Evolutionary conservation across 2,888 invertebrate genomes (phyloP), one percentile per base, ranked within the genome.

Genomic region (Psylliodes chrysocephalus): DNA sequence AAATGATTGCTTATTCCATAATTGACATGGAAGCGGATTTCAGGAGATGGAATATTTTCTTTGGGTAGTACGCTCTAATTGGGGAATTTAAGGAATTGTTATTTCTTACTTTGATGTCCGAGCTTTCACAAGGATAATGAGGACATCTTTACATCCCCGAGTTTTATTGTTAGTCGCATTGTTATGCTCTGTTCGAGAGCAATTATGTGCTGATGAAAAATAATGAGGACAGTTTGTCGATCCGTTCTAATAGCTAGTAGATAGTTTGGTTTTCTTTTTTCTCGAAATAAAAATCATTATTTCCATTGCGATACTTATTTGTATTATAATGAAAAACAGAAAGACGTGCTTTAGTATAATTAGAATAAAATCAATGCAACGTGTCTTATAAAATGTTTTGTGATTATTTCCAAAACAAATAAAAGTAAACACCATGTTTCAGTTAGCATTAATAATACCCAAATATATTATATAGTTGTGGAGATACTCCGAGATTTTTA

Each of bases 21-120:
- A 72, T 72, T 75, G 77, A 76, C 74, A 71, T 71, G 67, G 73
- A 72, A 70, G 70, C 51, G 72, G 71, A 75, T 72, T 75, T 67
- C 62, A 60, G 62, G 62, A 66, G 72, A 75, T 74, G 67, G 71
- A 70, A 72, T 49, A 57, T 49, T 57, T 47, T 19, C 35, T 14
- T 14, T 38, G n/a, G 25, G 57, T 38, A 17, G 57, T 38, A 38
- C 17, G 35, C 25, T 38, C 35, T 57, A 57, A 57, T 57, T 57
- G 47, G 47, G 18, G 38, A 67, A 71, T 60, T 64, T 64, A 54
- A 55, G 28, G 51, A 51, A 66, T 66, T 63, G 69, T 73, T 67
- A 59, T 69, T 63, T 56, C 62, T 63, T 54, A 67, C 67, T 69
- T 64, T 63, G 64, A 67, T 64, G 66, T 63, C 54, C 38, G 35